Conservation (phyloP, 2,888 invertebrate species). For the Nymphalis c-album region DNA sequence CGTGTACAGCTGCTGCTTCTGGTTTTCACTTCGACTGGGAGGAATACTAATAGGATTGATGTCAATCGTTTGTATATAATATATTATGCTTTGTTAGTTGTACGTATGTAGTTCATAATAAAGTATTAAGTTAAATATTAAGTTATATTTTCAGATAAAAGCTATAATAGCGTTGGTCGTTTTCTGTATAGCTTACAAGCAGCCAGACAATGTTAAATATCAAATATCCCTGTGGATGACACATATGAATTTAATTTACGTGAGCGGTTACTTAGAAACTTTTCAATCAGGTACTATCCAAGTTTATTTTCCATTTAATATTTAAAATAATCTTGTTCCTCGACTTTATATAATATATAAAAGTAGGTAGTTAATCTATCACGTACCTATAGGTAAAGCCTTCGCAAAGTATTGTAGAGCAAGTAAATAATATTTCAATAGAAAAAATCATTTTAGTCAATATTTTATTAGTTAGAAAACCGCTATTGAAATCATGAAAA, state of each 20-base stretch:
- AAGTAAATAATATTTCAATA: background rate
- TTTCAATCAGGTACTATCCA: slow-evolving; percentile 50
- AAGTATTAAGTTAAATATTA: slow-evolving; percentile 11
- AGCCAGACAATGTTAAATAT: slow-evolving; percentile 49
- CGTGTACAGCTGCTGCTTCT: slow-evolving; percentile 75
- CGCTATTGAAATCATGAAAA: no score
- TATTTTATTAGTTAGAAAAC: no score
- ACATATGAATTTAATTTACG: slow-evolving; percentile 56
- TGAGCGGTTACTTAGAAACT: slow-evolving; percentile 55
- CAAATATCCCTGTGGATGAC: slow-evolving; percentile 51
- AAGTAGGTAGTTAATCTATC: no score
- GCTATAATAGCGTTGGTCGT: slow-evolving; percentile 48
- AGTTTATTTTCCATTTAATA: no score
- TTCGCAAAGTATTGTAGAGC: no score
- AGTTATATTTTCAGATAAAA: slow-evolving; percentile 56
- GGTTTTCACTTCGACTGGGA: slow-evolving; percentile 73
- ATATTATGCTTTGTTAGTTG: background rate
- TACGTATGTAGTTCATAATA: background rate
- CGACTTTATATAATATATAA: background rate
- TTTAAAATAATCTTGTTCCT: no score
- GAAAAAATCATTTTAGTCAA: no score
- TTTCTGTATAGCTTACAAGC: slow-evolving; percentile 51
- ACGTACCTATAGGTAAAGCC: no score
- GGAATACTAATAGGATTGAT: slow-evolving; percentile 69
- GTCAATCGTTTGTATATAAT: slow-evolving; percentile 53